Percentiles rank a stretch among this genome's conserved stretches.
Conservation (phyloP, 1,140 invertebrate species). For the Rhizoglyphus robini region DNA sequence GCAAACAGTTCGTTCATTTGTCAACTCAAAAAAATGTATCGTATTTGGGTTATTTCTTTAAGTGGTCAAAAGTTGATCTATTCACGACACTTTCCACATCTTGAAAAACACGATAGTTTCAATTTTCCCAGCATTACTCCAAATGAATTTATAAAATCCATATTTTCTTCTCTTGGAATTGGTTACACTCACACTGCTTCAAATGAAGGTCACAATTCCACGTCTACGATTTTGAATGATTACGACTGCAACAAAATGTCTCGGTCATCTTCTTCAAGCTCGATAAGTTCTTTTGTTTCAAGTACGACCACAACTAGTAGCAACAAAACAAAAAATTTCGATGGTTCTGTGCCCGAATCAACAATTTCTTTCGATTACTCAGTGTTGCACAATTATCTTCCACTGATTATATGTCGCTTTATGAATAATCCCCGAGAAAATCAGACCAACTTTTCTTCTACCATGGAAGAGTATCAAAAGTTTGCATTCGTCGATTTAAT, state of each 20-base stretch:
- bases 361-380: neutral
- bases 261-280: slow-evolving; percentile 1
- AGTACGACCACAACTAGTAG: neutral
- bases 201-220: neutral
- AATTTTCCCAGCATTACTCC: slow-evolving; percentile 1
- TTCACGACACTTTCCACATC: neutral
- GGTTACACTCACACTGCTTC: neutral
- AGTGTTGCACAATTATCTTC: neutral
- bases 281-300: neutral
- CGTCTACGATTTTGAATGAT: neutral
- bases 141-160: neutral
- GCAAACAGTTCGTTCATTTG: neutral
- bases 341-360: neutral
- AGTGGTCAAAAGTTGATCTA: neutral
- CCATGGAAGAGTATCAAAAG: neutral
- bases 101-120: neutral
- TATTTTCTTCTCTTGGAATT: neutral
- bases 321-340: neutral
- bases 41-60: slow-evolving; percentile 2
- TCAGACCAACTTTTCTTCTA: neutral
- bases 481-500: neutral
- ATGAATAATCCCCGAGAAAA: slow-evolving; percentile 1
- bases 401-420: slow-evolving; percentile 14
- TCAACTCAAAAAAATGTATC: neutral
- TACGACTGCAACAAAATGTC: no score